These are phyloP conservation scores for Ooceraea biroi DNA, from an alignment of 1,140 invertebrate species.

Conservation along the genomic window DNA sequence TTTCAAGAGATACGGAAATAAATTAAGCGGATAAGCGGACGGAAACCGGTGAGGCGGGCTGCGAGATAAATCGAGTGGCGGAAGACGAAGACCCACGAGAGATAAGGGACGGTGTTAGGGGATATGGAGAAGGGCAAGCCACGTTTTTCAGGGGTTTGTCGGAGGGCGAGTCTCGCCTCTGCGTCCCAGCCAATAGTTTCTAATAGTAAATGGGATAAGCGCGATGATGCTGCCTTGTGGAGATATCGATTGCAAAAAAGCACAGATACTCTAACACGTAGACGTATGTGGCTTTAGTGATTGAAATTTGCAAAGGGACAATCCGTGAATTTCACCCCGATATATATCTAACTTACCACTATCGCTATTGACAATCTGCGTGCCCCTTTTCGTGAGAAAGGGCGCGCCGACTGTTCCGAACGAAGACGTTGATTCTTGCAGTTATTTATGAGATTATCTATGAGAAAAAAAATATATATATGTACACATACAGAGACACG, in stretches of 20 bases:
- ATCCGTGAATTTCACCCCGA: constrained; percentile 66
- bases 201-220: constrained; percentile 17
- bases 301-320: constrained; percentile 67
- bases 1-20: constrained; percentile 49
- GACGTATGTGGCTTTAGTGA: constrained; percentile 67
- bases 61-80: constrained; percentile 52
- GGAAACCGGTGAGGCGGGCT: constrained; percentile 60
- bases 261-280: no score
- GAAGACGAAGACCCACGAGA: constrained; percentile 41
- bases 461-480: neutral
- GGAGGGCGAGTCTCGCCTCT: neutral
- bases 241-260: neutral
- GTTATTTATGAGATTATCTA: no score
- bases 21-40: constrained; percentile 42
- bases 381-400: constrained; percentile 20
- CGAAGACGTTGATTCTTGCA: neutral
- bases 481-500: neutral
- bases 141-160: constrained; percentile 14
- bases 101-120: constrained; percentile 36
- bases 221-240: constrained; percentile 12
- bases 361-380: constrained; percentile 61
- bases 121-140: neutral
- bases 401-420: constrained; percentile 3
- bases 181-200: constrained; percentile 35
- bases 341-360: constrained; percentile 71